phyloP scores from a whole-genome alignment of 2,113 vertebrate species.

The Psittacara wagleri region DNA sequence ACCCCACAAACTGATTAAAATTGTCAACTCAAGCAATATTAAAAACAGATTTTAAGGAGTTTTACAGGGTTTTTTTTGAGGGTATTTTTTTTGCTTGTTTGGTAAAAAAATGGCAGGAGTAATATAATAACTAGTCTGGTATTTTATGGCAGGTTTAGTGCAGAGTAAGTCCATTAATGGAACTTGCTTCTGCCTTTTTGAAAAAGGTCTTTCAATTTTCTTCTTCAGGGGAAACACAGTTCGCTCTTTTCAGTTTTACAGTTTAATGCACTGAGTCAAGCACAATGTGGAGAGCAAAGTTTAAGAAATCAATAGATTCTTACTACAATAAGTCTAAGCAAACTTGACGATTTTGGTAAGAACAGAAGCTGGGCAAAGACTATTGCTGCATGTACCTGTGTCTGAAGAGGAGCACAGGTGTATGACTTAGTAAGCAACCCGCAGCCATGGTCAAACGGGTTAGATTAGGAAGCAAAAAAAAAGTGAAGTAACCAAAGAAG shows the following conservation, averaged over 20 bases:
- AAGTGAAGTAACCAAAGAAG: not conserved
- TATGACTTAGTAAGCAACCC: not conserved
- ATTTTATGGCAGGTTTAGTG: conserved; percentile 22
- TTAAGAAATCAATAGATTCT: not conserved
- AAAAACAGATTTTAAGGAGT: conserved; percentile 12
- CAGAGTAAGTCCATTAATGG: not conserved
- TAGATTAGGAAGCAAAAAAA: not conserved
- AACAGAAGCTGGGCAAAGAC: not conserved
- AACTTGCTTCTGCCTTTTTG: not conserved
- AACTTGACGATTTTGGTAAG: not conserved
- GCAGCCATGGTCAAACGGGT: not conserved
- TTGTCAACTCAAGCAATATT: not conserved
- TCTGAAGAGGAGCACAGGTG: not conserved
- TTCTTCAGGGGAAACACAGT: not conserved
- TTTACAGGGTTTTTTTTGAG: not conserved
- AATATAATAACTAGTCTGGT: not conserved
- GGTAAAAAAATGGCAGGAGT: conserved; percentile 16
- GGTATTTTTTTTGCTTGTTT: not conserved
- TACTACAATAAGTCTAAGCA: not conserved
- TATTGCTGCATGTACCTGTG: not conserved
- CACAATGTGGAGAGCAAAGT: not conserved
- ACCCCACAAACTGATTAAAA: not conserved
- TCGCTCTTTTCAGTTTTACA: not conserved
- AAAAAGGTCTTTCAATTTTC: not conserved
- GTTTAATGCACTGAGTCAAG: not conserved